phyloP scores from a whole-genome alignment of 2,888 invertebrate genomes.

The Tenthredo amoena region DNA sequence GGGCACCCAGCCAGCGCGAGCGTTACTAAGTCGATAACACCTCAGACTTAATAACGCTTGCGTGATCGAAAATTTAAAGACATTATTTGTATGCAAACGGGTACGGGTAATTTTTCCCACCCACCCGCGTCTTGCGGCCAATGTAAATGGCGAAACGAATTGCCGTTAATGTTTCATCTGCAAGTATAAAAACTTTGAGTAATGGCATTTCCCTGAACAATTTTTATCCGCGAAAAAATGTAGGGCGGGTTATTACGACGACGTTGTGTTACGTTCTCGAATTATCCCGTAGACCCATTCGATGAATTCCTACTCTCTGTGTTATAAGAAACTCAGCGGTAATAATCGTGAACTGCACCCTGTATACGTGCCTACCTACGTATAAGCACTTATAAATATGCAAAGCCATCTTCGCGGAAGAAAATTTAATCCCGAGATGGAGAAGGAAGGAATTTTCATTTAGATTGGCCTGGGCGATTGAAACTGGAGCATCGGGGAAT shows the following conservation, averaged over 20 bases:
- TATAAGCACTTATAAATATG: slow-evolving; percentile 2
- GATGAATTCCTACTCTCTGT: neutral
- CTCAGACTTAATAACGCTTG: slow-evolving; percentile 34
- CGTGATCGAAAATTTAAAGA: slow-evolving; percentile 37
- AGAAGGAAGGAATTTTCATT: slow-evolving; percentile 23
- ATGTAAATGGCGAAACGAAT: neutral
- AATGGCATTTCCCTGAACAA: neutral
- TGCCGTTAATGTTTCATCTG: slow-evolving; percentile 12
- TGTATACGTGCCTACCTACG: neutral
- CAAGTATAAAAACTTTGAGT: slow-evolving; percentile 8
- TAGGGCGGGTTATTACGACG: neutral
- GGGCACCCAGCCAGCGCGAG: slow-evolving; percentile 21
- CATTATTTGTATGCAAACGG: slow-evolving; percentile 28
- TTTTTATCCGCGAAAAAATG: neutral
- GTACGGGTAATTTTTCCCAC: slow-evolving; percentile 20
- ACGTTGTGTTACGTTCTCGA: neutral
- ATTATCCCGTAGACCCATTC: neutral
- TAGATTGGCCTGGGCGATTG: neutral
- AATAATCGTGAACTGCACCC: neutral
- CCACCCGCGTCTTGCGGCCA: neutral
- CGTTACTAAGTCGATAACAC: slow-evolving; percentile 41
- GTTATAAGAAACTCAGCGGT: neutral
- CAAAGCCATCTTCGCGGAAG: slow-evolving; percentile 15
- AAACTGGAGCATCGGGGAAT: neutral
- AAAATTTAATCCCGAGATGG: slow-evolving; percentile 5